A percentile compares a stretch with the other conserved stretches of the same genome.
phyloP scores from a whole-genome alignment of 2,113 vertebrate species.

The Albula goreensis region DNA sequence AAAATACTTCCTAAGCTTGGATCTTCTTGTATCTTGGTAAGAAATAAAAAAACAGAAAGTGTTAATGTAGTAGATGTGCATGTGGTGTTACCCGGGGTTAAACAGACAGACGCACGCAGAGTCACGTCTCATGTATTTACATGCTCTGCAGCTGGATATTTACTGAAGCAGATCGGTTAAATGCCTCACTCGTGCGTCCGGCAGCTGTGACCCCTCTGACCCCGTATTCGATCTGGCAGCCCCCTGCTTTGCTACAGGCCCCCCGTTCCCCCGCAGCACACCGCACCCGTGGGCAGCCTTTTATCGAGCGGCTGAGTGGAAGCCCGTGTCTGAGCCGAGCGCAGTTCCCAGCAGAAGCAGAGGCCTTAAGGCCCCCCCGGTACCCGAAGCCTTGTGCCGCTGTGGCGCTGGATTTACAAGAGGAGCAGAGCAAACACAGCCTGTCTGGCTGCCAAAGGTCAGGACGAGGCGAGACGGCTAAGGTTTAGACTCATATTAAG shows the following conservation, averaged over 20 bases:
- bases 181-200: neutral
- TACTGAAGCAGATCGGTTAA: neutral
- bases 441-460: no score
- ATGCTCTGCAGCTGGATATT: neutral
- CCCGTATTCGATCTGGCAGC: neutral
- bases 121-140: no score
- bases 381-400: no score
- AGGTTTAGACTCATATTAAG: no score
- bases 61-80: neutral
- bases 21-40: no score
- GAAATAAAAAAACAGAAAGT: no score
- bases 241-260: neutral
- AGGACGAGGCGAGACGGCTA: no score
- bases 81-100: neutral
- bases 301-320: neutral
- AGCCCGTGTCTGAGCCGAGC: no score
- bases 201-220: neutral
- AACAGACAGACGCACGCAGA: neutral
- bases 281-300: neutral
- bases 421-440: no score
- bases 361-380: neutral
- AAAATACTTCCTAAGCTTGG: no score
- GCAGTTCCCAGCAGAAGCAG: no score
- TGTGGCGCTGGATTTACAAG: no score
- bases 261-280: neutral